A percentile compares a stretch with the other conserved stretches of the same genome.
Conservation (phyloP, 2,113 vertebrate genomes). For the Serinus canaria region DNA sequence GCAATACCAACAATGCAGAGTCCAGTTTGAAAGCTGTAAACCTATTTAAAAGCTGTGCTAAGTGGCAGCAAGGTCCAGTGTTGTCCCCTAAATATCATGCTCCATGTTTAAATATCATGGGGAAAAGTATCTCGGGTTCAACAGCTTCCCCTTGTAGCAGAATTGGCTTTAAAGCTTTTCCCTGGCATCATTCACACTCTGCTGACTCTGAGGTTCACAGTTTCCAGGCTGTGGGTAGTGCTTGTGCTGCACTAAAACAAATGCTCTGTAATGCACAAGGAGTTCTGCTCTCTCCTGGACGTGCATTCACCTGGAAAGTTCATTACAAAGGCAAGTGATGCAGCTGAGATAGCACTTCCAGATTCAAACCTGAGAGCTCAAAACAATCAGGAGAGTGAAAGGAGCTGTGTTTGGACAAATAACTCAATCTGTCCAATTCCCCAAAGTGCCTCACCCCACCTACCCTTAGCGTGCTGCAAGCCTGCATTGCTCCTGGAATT, state of each 20-base stretch:
- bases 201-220: not conserved
- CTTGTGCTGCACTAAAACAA: conserved; percentile 3
- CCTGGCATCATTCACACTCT: conserved; percentile 12
- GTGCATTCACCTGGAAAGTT: conserved; percentile 38
- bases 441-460: not conserved
- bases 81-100: not conserved
- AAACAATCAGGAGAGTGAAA: not conserved
- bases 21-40: not conserved
- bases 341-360: not conserved
- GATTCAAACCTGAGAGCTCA: not conserved
- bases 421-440: not conserved
- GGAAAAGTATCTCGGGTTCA: not conserved
- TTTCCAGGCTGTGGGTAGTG: not conserved
- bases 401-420: not conserved
- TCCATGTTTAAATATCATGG: not conserved
- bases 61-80: not conserved
- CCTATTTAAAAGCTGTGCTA: not conserved
- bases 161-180: conserved; percentile 5
- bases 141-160: not conserved
- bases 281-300: not conserved
- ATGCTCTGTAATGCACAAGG: not conserved
- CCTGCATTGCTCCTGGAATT: not conserved
- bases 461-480: not conserved
- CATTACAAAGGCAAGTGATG: conserved; percentile 10
- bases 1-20: not conserved